Evolutionary conservation across 2,888 invertebrate species (phyloP), one percentile per base, ranked within the genome.

Genomic region (Xestia rhomboidea): DNA sequence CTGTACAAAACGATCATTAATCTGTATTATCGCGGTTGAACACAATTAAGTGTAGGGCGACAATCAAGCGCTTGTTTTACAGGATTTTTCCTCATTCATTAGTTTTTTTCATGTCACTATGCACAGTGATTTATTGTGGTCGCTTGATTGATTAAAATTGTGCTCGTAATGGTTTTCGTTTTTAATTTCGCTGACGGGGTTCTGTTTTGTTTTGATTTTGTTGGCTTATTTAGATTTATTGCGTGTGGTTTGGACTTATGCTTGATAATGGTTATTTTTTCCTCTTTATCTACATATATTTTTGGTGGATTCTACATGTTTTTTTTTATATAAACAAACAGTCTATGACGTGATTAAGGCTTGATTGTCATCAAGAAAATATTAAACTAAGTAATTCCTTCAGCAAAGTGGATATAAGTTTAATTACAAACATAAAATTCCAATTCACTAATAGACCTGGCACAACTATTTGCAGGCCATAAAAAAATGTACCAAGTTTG

Each of bases 41-140:
- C 86, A 87, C 90, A 90, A 91, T 92, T 90, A 91, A 92, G 90
- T 87, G 88, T 87, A 86, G 87, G 81, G 86, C 60, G 88, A 88
- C 88, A 87, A 74, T 67, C 77, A 78, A 83, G 68, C 78, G 77
- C 68, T 86, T 85, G 85, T 88, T 88, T 86, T 67, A 83, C 67
- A 72, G 81, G 87, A 82, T 86, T 83, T 87, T 88, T 82, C 87
- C 83, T 82, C 68, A 77, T 81, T 82, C 77, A 87, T 87, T 79
- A 82, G 72, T 81, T 87, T 82, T 75, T 77, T 82, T 69, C 57
- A 77, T 51, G 74, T 67, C 70, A 83, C 78, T 85, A 70, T 70
- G 64, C 60, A 38, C 44, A 30, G 64, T 83, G 83, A 86, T 81
- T 84, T 81, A 83, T 85, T 73, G 78, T 82, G 64, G 63, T 63